phyloP scores from a whole-genome alignment of 2,797 vertebrate species.

The Psittacula echo region DNA sequence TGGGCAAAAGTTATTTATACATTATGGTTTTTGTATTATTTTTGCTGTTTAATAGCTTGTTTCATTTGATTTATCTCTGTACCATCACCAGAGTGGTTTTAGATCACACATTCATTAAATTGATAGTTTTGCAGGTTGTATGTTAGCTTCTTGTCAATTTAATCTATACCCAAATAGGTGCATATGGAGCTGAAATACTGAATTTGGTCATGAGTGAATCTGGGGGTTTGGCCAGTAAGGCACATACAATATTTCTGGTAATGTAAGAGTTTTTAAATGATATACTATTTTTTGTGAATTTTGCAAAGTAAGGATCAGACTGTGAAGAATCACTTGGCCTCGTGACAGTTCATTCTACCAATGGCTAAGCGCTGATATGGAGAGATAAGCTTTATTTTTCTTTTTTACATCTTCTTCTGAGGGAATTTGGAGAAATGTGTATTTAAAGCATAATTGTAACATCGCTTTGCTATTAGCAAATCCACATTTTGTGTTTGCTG shows the following conservation, averaged over 20 bases:
- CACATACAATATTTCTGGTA: neutral
- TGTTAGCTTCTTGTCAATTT: neutral
- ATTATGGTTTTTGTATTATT: neutral
- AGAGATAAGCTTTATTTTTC: neutral
- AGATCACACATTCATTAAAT: neutral
- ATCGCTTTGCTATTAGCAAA: neutral
- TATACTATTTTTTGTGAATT: neutral
- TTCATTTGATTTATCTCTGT: neutral
- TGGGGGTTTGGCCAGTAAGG: neutral
- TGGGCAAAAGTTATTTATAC: neutral
- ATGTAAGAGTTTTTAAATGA: neutral
- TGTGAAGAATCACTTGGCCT: neutral
- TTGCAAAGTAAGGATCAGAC: neutral
- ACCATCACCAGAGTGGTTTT: neutral
- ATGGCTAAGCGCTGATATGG: neutral
- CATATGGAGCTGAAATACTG: neutral
- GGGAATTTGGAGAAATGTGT: neutral
- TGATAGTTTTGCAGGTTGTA: neutral
- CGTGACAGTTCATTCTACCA: neutral
- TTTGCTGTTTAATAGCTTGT: neutral
- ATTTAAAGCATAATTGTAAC: neutral
- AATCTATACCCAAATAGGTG: neutral
- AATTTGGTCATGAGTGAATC: neutral
- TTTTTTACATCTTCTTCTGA: neutral
- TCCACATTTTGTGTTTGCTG: neutral